Evolutionary conservation across 2,888 invertebrate species (phyloP).

Genomic region (Caenorhabditis japonica): DNA sequence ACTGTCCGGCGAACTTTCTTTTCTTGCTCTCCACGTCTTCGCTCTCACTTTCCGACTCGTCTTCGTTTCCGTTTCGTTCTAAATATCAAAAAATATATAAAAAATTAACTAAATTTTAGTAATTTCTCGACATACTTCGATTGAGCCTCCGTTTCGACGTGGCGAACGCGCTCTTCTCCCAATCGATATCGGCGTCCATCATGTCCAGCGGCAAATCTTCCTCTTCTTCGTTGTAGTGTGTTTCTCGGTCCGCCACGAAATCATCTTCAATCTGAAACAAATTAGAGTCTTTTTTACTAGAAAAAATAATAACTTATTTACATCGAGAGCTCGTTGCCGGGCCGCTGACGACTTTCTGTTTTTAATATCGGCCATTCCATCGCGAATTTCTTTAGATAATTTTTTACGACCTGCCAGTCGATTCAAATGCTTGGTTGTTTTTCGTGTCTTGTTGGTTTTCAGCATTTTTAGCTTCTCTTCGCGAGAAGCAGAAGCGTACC

Average conservation of each 20-base stretch:
- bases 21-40: slow-evolving; percentile 58
- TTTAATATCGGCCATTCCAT: slow-evolving; percentile 61
- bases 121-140: slow-evolving; percentile 22
- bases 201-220: slow-evolving; percentile 71
- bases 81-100: neutral
- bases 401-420: slow-evolving; percentile 56
- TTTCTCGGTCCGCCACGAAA: slow-evolving; percentile 62
- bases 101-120: neutral
- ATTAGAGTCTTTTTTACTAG: neutral
- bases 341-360: slow-evolving; percentile 51
- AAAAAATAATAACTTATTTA: slow-evolving; percentile 25
- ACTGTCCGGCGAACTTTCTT: slow-evolving; percentile 58
- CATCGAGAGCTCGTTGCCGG: slow-evolving; percentile 54
- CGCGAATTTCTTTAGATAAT: slow-evolving; percentile 54
- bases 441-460: slow-evolving; percentile 61
- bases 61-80: slow-evolving; percentile 37
- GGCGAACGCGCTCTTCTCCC: slow-evolving; percentile 66
- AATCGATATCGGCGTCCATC: slow-evolving; percentile 71
- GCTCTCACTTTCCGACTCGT: slow-evolving; percentile 18
- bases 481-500: slow-evolving; percentile 59
- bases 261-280: slow-evolving; percentile 68
- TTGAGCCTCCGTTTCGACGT: slow-evolving; percentile 52
- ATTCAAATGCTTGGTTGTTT: slow-evolving; percentile 58
- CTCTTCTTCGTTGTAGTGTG: slow-evolving; percentile 62
- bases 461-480: slow-evolving; percentile 65